Conservation (phyloP, 23 tunicate species). For the Trididemnum miniatum region DNA sequence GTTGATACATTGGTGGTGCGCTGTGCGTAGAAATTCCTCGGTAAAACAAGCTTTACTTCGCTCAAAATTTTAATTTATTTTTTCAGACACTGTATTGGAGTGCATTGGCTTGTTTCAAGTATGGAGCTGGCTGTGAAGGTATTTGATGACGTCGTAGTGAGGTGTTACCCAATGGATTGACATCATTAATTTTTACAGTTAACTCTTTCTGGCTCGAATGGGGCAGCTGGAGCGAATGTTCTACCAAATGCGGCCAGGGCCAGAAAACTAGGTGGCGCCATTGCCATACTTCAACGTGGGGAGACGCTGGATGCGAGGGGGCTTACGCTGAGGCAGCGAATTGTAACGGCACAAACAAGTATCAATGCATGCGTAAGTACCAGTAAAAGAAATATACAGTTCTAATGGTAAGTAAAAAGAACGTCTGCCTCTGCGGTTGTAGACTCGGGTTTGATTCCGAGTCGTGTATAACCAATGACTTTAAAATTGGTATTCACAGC, state of each 20-base stretch:
- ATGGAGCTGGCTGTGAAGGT: constrained; percentile 42
- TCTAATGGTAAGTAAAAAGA: too few species aligned
- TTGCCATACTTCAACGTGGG: constrained; percentile 37
- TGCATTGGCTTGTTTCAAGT: constrained; percentile 43
- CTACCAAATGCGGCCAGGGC: constrained; percentile 58
- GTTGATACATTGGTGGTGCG: too few species aligned
- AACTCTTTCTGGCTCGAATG: constrained; percentile 16
- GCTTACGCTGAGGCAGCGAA: constrained; percentile 1
- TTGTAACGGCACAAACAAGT: constrained; percentile 15
- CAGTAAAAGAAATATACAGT: too few species aligned
- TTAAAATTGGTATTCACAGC: too few species aligned
- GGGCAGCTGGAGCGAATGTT: constrained; percentile 44
- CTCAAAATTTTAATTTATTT: too few species aligned
- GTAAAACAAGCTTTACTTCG: too few species aligned
- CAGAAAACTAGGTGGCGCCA: constrained; percentile 36
- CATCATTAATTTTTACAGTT: neutral
- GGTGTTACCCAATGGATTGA: neutral
- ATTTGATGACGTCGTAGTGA: neutral
- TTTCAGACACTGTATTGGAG: constrained; percentile 42
- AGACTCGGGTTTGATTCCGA: too few species aligned
- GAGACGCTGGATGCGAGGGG: neutral
- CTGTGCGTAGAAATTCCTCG: too few species aligned
- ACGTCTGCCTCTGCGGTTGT: too few species aligned
- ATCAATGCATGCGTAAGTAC: constrained; percentile 33
- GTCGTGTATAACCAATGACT: too few species aligned